Conservation (phyloP, 2,888 invertebrate species). For the Erebia palarica region DNA sequence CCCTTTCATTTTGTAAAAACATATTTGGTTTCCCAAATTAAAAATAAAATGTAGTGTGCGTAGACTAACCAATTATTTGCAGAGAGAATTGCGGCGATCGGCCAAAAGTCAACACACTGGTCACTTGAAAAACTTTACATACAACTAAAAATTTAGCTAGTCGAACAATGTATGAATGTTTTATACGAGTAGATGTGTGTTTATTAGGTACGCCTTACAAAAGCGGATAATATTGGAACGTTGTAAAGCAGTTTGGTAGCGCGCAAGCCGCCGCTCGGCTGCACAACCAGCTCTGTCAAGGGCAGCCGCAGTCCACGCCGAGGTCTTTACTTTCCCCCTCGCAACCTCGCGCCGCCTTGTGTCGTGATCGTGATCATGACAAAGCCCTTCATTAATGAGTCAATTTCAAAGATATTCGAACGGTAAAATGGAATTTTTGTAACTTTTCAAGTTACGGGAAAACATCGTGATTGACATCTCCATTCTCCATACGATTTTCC, state of each 20-base stretch:
- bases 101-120: too few relatives aligned
- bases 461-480: too few relatives aligned
- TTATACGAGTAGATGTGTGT: not conserved
- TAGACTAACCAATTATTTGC: too few relatives aligned
- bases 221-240: constrained; percentile 1
- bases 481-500: too few relatives aligned
- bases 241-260: constrained; percentile 9
- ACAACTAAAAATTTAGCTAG: too few relatives aligned
- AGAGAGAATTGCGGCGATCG: too few relatives aligned
- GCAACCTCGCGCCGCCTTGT: constrained; percentile 2
- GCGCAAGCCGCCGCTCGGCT: constrained; percentile 12
- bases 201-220: constrained; percentile 11
- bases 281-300: constrained; percentile 71
- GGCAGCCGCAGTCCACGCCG: constrained; percentile 70
- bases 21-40: too few relatives aligned
- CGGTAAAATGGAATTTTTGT: not conserved
- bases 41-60: too few relatives aligned
- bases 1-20: too few relatives aligned
- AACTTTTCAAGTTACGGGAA: not conserved
- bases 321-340: constrained; percentile 75
- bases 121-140: too few relatives aligned
- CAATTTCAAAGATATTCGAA: constrained; percentile 8
- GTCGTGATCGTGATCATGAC: constrained; percentile 29
- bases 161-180: too few relatives aligned
- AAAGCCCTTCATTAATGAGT: constrained; percentile 11